Evolutionary conservation across 2,113 vertebrate genomes (phyloP), one percentile per base, ranked within the genome.

Genomic region (Panthera leo): DNA sequence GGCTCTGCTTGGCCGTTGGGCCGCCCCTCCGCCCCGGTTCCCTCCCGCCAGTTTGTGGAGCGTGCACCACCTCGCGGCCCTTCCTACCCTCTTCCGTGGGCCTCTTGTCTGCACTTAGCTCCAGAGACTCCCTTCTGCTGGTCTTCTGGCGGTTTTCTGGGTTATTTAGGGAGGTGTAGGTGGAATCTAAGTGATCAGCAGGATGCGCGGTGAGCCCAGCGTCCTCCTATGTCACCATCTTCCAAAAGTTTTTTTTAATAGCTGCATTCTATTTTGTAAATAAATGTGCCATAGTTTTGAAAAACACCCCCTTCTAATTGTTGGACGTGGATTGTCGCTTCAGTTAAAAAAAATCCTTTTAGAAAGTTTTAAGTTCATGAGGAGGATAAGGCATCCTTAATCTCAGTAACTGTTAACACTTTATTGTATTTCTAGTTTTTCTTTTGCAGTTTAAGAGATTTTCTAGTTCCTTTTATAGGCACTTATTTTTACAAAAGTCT

Each of bases 341-440:
- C 19, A 29, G 67, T 85, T 71, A 36, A 36, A 89, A 73, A 92
- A 27, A 39, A 65, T 19, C 51, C 29, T 88, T 87, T 19, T 76
- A 73, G 76, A 83, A 80, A 67, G 63, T n/a, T 76, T 45, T 75
- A 67, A 83, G 51, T 45, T 75, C 51, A 73, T n/a, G 15, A 87
- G 25, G 51, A 78, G 23, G 78, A 55, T 89, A 39, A 53, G 27
- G 8, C 11, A 85, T 15, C 34, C 27, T 5, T 48, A 42, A 39
- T 48, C n/a, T 21, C 29, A 29, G n/a, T 1, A 21, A 36, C 11
- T 68, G 31, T 21, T 76, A 91, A 53, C 27, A 34, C 45, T 55
- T 68, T 65, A 45, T 78, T 6, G 3, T 34, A 61, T 34, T 67
- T 91, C 48, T 61, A 36, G 65, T 68, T 94, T 80, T 73, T 36